Conservation (phyloP, 2,797 vertebrate genomes). For the Antrozous pallidus region DNA sequence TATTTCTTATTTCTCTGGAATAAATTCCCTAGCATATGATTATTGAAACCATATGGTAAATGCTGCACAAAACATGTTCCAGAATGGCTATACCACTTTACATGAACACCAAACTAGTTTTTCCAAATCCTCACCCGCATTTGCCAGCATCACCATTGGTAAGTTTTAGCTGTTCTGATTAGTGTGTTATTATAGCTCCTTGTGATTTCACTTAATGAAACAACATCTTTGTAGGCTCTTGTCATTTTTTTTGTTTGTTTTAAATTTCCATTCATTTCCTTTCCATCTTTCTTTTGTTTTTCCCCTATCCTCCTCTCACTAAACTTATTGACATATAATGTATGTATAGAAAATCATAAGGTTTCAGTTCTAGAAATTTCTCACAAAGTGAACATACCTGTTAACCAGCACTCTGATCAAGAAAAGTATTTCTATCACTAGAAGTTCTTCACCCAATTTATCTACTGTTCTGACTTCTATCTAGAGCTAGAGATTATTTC, state of each 20-base stretch:
- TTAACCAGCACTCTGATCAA: background rate
- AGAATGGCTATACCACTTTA: background rate
- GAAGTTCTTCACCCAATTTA: background rate
- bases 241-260: background rate
- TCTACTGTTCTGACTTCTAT: background rate
- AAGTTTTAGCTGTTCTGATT: background rate
- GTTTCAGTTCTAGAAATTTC: background rate
- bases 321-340: background rate
- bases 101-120: background rate
- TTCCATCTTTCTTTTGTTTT: background rate
- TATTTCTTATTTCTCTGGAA: background rate
- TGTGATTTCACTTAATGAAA: constrained; percentile 3
- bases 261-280: background rate
- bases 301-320: background rate
- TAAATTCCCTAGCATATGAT: background rate
- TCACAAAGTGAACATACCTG: background rate
- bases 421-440: background rate
- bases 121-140: background rate
- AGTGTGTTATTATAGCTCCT: background rate
- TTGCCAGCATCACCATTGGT: background rate
- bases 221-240: background rate
- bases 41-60: background rate
- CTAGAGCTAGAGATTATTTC: background rate
- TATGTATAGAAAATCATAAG: background rate
- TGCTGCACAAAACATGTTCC: background rate